A percentile compares a stretch with the other conserved stretches of the same genome.
Evolutionary conservation across 2,113 vertebrate genomes (phyloP).

Genomic region (Tautogolabrus adspersus): DNA sequence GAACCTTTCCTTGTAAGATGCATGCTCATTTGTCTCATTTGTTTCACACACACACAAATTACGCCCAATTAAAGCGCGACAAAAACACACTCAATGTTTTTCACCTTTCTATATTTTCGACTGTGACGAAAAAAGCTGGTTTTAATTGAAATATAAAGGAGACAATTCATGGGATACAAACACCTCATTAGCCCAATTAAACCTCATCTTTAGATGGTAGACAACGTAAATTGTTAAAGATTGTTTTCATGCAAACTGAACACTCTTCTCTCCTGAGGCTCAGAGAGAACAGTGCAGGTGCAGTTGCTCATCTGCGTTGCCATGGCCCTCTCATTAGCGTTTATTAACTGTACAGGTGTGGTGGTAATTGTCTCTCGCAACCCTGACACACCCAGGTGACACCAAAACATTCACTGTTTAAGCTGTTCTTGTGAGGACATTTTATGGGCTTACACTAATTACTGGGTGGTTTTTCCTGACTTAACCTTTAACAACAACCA

Average conservation of each 20-base stretch:
- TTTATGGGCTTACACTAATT: neutral
- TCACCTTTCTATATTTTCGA: constrained; percentile 42
- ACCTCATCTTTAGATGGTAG: constrained; percentile 46
- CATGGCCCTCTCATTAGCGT: constrained; percentile 75
- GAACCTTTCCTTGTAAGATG: constrained; percentile 25
- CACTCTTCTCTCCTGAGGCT: constrained; percentile 53
- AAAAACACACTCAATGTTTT: constrained; percentile 32
- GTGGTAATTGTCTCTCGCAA: constrained; percentile 66
- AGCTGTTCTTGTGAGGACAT: constrained; percentile 24
- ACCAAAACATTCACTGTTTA: constrained; percentile 1
- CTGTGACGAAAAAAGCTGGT: constrained; percentile 13
- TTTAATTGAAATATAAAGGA: constrained; percentile 60
- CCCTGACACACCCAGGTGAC: constrained; percentile 54
- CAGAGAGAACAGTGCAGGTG: constrained; percentile 72
- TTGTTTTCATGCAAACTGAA: constrained; percentile 64
- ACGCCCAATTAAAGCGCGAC: constrained; percentile 49
- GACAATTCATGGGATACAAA: constrained; percentile 60
- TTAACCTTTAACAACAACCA: constrained; percentile 13
- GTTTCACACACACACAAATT: constrained; percentile 53
- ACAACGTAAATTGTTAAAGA: constrained; percentile 54
- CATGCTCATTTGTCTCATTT: constrained; percentile 54
- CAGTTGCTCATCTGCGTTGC: constrained; percentile 72
- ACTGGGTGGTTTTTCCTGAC: neutral
- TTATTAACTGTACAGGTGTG: constrained; percentile 80
- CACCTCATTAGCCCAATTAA: constrained; percentile 68